Evolutionary conservation across 2,113 vertebrate genomes (phyloP), one percentile per base, ranked within the genome.

Genomic region (Clupea harengus): DNA sequence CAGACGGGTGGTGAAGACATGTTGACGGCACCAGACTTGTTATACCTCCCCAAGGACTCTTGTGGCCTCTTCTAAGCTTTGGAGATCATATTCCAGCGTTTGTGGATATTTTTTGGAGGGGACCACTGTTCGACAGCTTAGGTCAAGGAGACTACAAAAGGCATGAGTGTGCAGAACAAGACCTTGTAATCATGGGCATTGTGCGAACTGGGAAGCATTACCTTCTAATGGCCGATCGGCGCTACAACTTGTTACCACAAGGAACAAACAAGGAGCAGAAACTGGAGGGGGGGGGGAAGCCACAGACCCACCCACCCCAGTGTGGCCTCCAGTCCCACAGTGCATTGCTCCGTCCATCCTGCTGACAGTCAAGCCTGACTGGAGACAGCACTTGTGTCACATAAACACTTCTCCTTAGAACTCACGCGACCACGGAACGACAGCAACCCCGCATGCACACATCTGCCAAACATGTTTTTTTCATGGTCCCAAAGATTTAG

Each of bases 251-350:
- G 86, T 88, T 84, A 89, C 86, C 85, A 88, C 84, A 91, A 81
- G 91, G 87, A 86, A 81, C 89, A 92, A 92, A 92, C 88, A 84
- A 90, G 80, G 86, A 91, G 87, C 88, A 92, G 87, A 91, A 83
- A 45, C 85, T 86, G 72, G 81, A 60, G 84, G 85, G 60, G 82
- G 54, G 85, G 85, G 20, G n/a, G 44, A 89, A 90, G 89, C 85
- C 85, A 88, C 86, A 82, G 22, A 32, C 54, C 83, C 80, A 86
- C 60, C 84, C 78, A 85, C 89, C 44, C 84, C 78, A 86, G 84
- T 44, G 57, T 60, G 78, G 52, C 57, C 86, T 89, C 82, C 57
- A 86, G 54, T 89, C 47, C 78, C 54, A 72, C 45, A 81, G 75
- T 47, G 67, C 82, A 82, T 39, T 85, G 82, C 87, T 85, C 84